These are phyloP conservation scores for Oikopleura dioica DNA, from an alignment of 23 tunicate genomes.

Conservation along the genomic window DNA sequence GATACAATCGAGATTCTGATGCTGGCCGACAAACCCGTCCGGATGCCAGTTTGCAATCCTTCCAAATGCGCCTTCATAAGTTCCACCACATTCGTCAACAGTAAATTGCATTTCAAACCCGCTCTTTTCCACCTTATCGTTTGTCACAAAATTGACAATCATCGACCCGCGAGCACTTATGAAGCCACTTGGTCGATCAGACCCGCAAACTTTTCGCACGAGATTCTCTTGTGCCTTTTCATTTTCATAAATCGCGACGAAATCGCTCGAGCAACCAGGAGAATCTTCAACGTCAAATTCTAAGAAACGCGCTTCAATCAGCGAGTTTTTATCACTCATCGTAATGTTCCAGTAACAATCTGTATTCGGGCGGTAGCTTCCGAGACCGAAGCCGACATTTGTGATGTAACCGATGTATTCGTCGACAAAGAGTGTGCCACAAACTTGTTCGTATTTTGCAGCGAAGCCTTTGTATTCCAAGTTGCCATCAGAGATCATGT, in stretches of 20 bases:
- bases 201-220: not conserved
- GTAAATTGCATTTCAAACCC: not conserved
- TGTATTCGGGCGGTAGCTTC: not conserved
- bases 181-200: not conserved
- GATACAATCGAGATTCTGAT: no score
- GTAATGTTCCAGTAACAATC: not conserved
- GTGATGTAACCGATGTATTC: not conserved
- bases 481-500: not conserved
- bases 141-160: conserved; percentile 3
- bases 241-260: not conserved
- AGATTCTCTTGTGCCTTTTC: not conserved
- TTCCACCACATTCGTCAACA: not conserved
- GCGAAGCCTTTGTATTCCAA: not conserved
- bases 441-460: not conserved
- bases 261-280: not conserved
- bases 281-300: not conserved
- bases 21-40: no score
- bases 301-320: not conserved
- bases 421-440: not conserved
- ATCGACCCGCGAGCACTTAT: not conserved
- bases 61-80: not conserved
- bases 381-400: not conserved
- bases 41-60: not conserved
- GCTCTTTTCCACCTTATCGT: not conserved
- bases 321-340: not conserved